Percentiles rank a stretch among this genome's conserved stretches.
phyloP scores from a whole-genome alignment of 2,888 invertebrate species.

The Acanthosepion esculentum region DNA sequence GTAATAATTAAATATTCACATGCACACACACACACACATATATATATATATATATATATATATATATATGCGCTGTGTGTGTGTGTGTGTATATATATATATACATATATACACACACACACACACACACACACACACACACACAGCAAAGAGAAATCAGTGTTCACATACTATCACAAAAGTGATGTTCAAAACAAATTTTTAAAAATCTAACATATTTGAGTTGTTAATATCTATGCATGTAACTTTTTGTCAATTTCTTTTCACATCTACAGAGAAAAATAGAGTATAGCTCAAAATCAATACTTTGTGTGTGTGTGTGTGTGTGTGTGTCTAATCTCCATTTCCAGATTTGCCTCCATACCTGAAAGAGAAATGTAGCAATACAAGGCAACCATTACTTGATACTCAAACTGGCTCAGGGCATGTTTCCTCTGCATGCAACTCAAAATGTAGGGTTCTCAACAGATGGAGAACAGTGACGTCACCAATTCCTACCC shows the following conservation, averaged over 20 bases:
- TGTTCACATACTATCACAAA: no score
- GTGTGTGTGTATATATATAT: no score
- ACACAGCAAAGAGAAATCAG: no score
- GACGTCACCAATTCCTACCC: neutral
- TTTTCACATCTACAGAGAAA: neutral
- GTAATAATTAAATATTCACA: no score
- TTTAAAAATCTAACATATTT: no score
- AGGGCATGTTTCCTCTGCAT: slow-evolving; percentile 5
- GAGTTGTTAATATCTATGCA: neutral
- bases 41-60: no score
- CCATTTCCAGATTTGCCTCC: neutral
- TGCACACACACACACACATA: no score
- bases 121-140: no score
- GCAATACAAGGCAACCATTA: slow-evolving; percentile 6
- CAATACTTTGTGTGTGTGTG: neutral
- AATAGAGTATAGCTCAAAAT: neutral
- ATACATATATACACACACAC: no score
- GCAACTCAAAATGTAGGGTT: slow-evolving; percentile 3
- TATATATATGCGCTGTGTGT: no score
- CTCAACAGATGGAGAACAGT: slow-evolving; percentile 33
- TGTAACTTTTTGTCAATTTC: neutral
- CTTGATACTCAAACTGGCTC: neutral
- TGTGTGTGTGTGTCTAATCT: neutral
- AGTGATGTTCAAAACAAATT: no score
- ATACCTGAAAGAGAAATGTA: neutral